These are phyloP conservation scores for Ypsolopha scabrella DNA, from an alignment of 2,888 invertebrate genomes.

Conservation along the genomic window DNA sequence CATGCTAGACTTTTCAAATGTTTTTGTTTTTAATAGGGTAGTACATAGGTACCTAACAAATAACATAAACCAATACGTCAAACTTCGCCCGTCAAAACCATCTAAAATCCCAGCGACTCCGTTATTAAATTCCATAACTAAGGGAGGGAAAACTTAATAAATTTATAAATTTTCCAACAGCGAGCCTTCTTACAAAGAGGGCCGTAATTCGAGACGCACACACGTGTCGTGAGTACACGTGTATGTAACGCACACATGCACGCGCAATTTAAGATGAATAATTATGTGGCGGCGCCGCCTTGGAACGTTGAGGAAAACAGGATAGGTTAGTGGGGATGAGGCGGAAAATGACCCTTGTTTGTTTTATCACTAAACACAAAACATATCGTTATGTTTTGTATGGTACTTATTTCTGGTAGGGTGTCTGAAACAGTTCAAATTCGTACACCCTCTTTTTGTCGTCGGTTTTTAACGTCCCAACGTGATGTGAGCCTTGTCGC, in stretches of 20 bases:
- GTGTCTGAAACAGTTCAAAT: neutral
- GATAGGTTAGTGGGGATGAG: conserved; percentile 28
- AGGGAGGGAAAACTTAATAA: conserved; percentile 43
- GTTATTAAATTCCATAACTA: conserved; percentile 40
- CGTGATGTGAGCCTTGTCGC: too few species aligned
- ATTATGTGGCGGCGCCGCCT: conserved; percentile 67
- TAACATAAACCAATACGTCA: too few species aligned
- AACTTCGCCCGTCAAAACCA: too few species aligned
- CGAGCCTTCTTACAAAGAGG: conserved; percentile 44
- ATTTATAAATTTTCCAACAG: conserved; percentile 59
- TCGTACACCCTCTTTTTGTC: too few species aligned
- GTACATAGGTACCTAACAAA: too few species aligned
- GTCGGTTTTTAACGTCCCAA: too few species aligned
- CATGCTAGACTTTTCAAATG: too few species aligned
- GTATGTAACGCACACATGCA: conserved; percentile 36
- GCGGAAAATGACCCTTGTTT: conserved; percentile 1
- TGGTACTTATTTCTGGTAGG: neutral
- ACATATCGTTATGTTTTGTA: too few species aligned
- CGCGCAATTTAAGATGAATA: conserved; percentile 70
- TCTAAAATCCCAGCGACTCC: neutral
- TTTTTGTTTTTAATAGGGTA: too few species aligned
- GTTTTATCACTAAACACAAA: neutral
- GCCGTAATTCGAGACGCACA: conserved; percentile 40
- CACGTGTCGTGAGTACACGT: conserved; percentile 8
- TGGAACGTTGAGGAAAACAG: conserved; percentile 38